Conservation (phyloP, 37 sponge, comb jelly and placozoan species). For the Beroe ovata region DNA sequence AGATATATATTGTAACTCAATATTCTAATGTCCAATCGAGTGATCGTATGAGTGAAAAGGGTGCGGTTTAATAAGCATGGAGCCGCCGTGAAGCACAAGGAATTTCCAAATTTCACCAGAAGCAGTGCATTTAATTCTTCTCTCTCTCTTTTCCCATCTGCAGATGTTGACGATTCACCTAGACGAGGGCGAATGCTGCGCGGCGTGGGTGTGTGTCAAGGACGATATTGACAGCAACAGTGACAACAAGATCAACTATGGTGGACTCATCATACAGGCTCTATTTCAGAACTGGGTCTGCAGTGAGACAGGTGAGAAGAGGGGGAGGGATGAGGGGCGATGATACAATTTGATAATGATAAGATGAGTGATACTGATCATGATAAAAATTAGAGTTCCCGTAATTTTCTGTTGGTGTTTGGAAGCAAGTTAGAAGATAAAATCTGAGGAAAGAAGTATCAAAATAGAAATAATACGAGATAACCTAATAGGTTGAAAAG, state of each 20-base stretch:
- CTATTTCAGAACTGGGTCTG: conserved; percentile 58
- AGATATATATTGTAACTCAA: conserved; percentile 18
- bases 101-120: not conserved
- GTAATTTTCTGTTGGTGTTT: too few relatives aligned
- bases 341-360: too few relatives aligned
- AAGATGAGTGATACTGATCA: too few relatives aligned
- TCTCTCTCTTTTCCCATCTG: not conserved
- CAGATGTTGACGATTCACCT: conserved; percentile 58
- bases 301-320: not conserved
- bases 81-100: not conserved
- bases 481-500: too few relatives aligned
- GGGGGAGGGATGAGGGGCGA: not conserved
- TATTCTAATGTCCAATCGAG: not conserved
- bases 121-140: not conserved
- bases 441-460: too few relatives aligned
- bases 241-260: conserved; percentile 66
- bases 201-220: conserved; percentile 58
- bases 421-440: too few relatives aligned
- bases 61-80: not conserved
- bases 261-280: conserved; percentile 59
- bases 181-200: conserved; percentile 51
- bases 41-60: not conserved
- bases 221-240: conserved; percentile 29
- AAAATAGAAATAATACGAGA: too few relatives aligned
- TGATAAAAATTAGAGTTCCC: too few relatives aligned